Base-by-base conservation (phyloP, 2,888 invertebrate species). In the Agriopis aurantiaria region DNA sequence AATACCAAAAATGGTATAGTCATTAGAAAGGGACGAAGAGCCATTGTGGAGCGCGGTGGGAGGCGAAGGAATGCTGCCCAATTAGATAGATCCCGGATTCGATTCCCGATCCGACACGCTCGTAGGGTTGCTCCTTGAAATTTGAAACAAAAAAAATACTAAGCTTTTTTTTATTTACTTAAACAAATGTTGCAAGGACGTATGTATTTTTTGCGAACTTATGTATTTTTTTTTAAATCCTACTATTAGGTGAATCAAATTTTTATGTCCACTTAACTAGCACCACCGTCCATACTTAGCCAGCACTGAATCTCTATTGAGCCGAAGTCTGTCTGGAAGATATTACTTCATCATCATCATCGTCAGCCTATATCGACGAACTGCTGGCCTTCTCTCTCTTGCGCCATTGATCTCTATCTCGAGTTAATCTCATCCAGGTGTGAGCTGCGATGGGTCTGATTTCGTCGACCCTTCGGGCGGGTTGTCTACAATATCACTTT, bases 31-130 rank as follows among this genome's bases (percentile, higher is more conserved):
- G 69, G 66, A 72, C 60, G 71, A 68, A 57, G 73, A 56, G 40
- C 65, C 65, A 71, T 71, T 65, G 63, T 62, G 60, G 33, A 48
- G 61, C 67, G 67, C 55, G 65, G 76, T 71, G 78, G 80, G 78
- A 79, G 80, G 75, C 72, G 78, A 70, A 80, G 90, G 90, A 91
- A 91, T 91, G 91, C 80, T 77, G 87, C 86, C 88, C 89, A 91
- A 91, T 91, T 91, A 91, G 82, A 83, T 72, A 79, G 81, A 82
- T 80, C 81, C 83, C 80, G 79, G 82, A 82, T 80, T 81, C 78
- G 80, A 80, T 77, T 82, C 80, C 73, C 72, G 62, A 78, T 78
- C 75, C 74, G 72, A 75, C 78, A 77, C 80, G 76, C 72, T 51
- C 0, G 40, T 66, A 64, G 67, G 66, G 64, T 14, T 71, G 66